Percentiles rank a stretch among this genome's conserved stretches.
Evolutionary conservation across 2,888 invertebrate species (phyloP).

Genomic region (Hartigia nigra): DNA sequence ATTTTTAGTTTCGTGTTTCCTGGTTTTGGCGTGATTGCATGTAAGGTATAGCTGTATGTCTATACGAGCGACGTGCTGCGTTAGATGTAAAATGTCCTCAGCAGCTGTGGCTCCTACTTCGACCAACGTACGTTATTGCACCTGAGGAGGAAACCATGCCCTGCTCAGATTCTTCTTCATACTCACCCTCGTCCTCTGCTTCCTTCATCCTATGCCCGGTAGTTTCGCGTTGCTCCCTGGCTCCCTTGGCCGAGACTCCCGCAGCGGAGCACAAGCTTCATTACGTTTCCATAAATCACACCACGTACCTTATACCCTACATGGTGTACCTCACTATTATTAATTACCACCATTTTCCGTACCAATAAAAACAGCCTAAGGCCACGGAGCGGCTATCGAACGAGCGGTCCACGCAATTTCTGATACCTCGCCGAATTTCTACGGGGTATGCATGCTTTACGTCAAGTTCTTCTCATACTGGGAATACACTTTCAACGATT

Average conservation of each 20-base stretch:
- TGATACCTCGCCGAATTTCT: not conserved
- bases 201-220: not conserved
- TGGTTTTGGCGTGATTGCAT: too few relatives aligned
- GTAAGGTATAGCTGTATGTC: not conserved
- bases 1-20: not conserved
- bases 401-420: not conserved
- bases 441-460: not conserved
- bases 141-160: conserved; percentile 13
- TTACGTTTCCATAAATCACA: conserved; percentile 49
- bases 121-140: conserved; percentile 35
- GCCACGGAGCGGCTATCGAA: conserved; percentile 6
- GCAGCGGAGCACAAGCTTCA: conserved; percentile 44
- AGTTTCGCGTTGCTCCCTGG: not conserved
- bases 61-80: not conserved
- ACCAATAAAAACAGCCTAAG: conserved; percentile 33
- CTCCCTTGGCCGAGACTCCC: conserved; percentile 27
- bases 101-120: conserved; percentile 7
- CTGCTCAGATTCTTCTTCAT: not conserved
- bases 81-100: not conserved
- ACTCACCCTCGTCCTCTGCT: not conserved
- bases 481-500: not conserved
- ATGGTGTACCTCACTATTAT: conserved; percentile 36
- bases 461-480: not conserved
- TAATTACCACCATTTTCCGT: conserved; percentile 38
- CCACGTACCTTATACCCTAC: conserved; percentile 31